Evolutionary conservation across 2,888 invertebrate genomes (phyloP), one percentile per base, ranked within the genome.

Genomic region (Tipula helvola): DNA sequence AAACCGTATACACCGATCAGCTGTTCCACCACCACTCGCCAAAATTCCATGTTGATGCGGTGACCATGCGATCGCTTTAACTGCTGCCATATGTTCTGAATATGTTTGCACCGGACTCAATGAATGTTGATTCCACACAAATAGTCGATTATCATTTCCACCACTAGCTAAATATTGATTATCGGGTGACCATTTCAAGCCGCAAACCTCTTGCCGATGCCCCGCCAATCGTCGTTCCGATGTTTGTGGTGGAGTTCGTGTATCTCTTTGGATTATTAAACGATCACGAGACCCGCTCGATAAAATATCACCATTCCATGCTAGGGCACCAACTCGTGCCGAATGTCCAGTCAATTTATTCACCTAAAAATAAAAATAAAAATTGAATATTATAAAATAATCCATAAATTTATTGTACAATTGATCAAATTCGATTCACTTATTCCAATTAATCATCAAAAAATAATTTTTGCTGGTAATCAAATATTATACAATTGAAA

Each of bases 1-100:
- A 93, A 99, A 99, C 28, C 98, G 94, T 88, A 98, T 98, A 91
- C 97, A 98, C 39, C 98, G 93, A 92, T 99, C 99, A 0, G 99
- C 99, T 0, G 99, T 99, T n/a, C 99, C 99, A n/a, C 99, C 99
- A 84, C 99, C 99, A 57, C 97, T 97, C 0, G 99, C 99, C 88
- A 99, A 92, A 86, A 99, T 92, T 0, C 99, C 99, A 92, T 99
- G 99, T 92, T 99, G 99, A 92, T 99, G 99, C 0, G 99, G 99
- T 1, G 98, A 99, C 99, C 99, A 99, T 36, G 99, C 98, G 89
- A 99, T 98, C 0, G 99, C 99, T 92, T 99, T 99, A 10, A 98
- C 98, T 0, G 98, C 99, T 0, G 99, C 99, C 91, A 97, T 94
- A 92, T 99, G 99, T 89, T 99, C 97, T 3, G 86, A 96, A 92